A percentile compares a stretch with the other conserved stretches of the same genome.
Conservation (phyloP, 1,140 invertebrate genomes). For the Caenorhabditis inopinata region DNA sequence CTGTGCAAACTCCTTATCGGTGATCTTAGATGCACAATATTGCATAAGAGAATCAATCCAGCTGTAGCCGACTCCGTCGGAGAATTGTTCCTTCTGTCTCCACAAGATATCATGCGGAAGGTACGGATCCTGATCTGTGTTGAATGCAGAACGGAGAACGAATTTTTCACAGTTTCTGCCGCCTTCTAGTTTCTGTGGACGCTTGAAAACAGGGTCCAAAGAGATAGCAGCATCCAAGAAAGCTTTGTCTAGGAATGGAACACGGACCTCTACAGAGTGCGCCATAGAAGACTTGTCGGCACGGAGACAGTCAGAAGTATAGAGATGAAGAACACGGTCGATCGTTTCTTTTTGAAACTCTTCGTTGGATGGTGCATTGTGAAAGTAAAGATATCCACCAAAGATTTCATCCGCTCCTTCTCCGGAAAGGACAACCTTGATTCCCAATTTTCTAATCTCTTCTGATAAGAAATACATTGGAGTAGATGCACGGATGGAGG, state of each 20-base stretch:
- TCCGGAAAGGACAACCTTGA: slow-evolving; percentile 65
- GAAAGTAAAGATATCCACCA: slow-evolving; percentile 66
- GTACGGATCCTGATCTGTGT: slow-evolving; percentile 60
- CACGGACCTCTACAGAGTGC: slow-evolving; percentile 61
- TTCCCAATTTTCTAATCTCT: slow-evolving; percentile 57
- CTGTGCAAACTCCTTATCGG: slow-evolving; percentile 58
- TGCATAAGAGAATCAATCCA: slow-evolving; percentile 64
- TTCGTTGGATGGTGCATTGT: slow-evolving; percentile 63
- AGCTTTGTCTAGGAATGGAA: slow-evolving; percentile 64
- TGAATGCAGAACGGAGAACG: slow-evolving; percentile 62
- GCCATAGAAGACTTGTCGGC: slow-evolving; percentile 66
- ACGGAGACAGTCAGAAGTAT: slow-evolving; percentile 63
- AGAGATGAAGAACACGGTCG: slow-evolving; percentile 57
- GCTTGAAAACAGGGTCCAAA: slow-evolving; percentile 54
- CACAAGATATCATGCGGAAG: slow-evolving; percentile 61
- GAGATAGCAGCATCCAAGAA: slow-evolving; percentile 60
- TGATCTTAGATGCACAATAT: slow-evolving; percentile 53
- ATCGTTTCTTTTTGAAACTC: slow-evolving; percentile 66
- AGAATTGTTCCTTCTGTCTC: slow-evolving; percentile 65
- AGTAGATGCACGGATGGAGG: slow-evolving; percentile 61
- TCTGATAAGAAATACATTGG: slow-evolving; percentile 66
- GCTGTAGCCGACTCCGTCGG: slow-evolving; percentile 65
- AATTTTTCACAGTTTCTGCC: slow-evolving; percentile 60
- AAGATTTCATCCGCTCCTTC: slow-evolving; percentile 66
- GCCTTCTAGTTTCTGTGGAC: slow-evolving; percentile 46